These are phyloP conservation scores for Channa striata DNA, from an alignment of 2,797 vertebrate species.

Conservation along the genomic window DNA sequence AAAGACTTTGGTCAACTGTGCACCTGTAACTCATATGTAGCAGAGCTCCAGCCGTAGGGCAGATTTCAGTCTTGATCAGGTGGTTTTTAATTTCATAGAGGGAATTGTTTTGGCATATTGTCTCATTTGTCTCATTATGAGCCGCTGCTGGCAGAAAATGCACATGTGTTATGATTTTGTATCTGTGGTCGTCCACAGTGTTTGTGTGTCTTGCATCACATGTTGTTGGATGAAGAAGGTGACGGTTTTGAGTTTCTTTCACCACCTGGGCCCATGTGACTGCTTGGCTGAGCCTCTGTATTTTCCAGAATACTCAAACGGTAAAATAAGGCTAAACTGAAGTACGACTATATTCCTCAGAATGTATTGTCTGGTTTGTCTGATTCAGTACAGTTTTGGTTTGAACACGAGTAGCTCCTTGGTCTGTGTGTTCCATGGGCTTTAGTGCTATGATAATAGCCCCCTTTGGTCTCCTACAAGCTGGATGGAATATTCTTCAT, in stretches of 20 bases:
- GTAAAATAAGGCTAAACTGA: slow-evolving; percentile 72
- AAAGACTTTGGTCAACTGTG: slow-evolving; percentile 35
- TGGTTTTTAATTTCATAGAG: slow-evolving; percentile 17
- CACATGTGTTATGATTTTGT: neutral
- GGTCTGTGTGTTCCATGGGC: slow-evolving; percentile 20
- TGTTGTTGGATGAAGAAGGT: slow-evolving; percentile 84
- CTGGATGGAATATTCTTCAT: slow-evolving; percentile 56
- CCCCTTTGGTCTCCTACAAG: slow-evolving; percentile 28
- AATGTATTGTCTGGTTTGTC: neutral
- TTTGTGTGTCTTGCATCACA: slow-evolving; percentile 76
- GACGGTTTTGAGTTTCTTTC: slow-evolving; percentile 88
- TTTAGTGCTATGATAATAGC: slow-evolving; percentile 43
- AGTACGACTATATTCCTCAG: slow-evolving; percentile 8
- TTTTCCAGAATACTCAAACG: slow-evolving; percentile 74
- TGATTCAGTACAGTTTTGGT: neutral
- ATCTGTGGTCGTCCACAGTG: slow-evolving; percentile 38
- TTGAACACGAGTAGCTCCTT: neutral
- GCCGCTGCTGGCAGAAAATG: neutral
- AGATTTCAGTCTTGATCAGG: slow-evolving; percentile 11
- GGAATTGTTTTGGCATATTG: slow-evolving; percentile 20
- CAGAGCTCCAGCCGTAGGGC: slow-evolving; percentile 23
- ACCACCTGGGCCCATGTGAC: slow-evolving; percentile 81
- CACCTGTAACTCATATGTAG: slow-evolving; percentile 48
- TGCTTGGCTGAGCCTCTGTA: slow-evolving; percentile 61
- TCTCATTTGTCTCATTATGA: neutral